Conservation (phyloP, 2,113 vertebrate species). For the Emydocephalus ijimae region DNA sequence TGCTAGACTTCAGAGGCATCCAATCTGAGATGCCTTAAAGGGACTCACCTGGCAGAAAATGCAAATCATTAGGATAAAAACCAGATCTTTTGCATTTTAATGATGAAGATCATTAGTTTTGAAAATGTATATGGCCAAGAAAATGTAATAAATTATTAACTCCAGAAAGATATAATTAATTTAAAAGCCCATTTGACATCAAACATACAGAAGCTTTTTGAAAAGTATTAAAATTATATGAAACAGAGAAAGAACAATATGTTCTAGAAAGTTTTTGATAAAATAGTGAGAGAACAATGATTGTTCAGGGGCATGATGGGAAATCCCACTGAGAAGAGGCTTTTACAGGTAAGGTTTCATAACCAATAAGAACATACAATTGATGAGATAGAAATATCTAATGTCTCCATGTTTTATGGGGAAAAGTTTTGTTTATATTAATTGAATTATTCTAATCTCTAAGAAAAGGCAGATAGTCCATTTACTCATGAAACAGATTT, state of each 20-base stretch:
- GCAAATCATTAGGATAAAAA: slow-evolving; percentile 5
- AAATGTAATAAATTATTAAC: not conserved
- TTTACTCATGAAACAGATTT: not conserved
- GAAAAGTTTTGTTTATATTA: not conserved
- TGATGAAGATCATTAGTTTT: not conserved
- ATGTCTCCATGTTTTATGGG: not conserved
- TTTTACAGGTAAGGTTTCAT: not conserved
- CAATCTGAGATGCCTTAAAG: not conserved
- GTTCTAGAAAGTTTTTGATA: not conserved
- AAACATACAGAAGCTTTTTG: not conserved
- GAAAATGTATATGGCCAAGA: not conserved
- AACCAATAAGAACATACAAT: not conserved
- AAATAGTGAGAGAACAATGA: not conserved
- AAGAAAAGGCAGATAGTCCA: not conserved
- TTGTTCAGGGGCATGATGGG: not conserved
- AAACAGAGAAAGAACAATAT: not conserved
- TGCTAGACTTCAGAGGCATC: not conserved
- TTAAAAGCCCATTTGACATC: not conserved
- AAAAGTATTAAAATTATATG: not conserved
- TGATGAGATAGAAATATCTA: not conserved
- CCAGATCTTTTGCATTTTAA: not conserved
- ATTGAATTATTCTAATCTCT: not conserved
- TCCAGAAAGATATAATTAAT: not conserved
- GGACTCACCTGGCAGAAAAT: not conserved
- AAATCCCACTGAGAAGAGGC: not conserved